Base-by-base conservation (phyloP, 2,888 invertebrate species). In the Philaethria dido region DNA sequence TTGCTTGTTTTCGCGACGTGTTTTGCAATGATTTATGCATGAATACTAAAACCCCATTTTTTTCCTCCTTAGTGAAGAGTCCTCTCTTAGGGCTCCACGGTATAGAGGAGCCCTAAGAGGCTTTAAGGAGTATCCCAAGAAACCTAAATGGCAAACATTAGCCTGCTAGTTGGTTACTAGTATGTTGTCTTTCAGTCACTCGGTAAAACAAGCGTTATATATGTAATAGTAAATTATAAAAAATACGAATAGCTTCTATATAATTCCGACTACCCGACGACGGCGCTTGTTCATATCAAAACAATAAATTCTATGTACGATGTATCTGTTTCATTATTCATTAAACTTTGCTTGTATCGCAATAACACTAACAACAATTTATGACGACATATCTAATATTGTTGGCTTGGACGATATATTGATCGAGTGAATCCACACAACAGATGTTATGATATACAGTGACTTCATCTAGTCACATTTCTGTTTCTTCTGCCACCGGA, bases 351-450 rank as follows among this genome's bases (percentile, higher is more conserved):
- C 66, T 67, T 63, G 52, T 63, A 52, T 29, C 39, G 62, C 66
- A 44, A 44, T 52, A 48, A 48, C 36, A 54, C 60, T 68, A 67
- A 65, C 63, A 62, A 55, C 45, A 55, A 64, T 65, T 45, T 60
- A 52, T 57, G 47, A 59, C 60, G 52, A 68, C 68, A 63, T 68
- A 70, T 68, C 68, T 68, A 70, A 65, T 70, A 65, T 68, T 65
- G 65, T 68, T 62, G 54, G 64, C 54, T 52, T 52, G 59, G 42
- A 68, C 61, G 54, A 70, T 68, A 63, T 68, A 68, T 68, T 64
- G 64, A 64, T 39, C 64, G 39, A 36, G 64, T 54, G 65, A 55
- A 52, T 62, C 68, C 62, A 59, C 64, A 36, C 64, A 60, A 68
- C 66, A 45, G 60, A 29, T 57, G 63, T 44, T 36, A 22, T 54